Evolutionary conservation across 2,797 vertebrate species (phyloP).

Genomic region (Gephyroberyx darwinii): DNA sequence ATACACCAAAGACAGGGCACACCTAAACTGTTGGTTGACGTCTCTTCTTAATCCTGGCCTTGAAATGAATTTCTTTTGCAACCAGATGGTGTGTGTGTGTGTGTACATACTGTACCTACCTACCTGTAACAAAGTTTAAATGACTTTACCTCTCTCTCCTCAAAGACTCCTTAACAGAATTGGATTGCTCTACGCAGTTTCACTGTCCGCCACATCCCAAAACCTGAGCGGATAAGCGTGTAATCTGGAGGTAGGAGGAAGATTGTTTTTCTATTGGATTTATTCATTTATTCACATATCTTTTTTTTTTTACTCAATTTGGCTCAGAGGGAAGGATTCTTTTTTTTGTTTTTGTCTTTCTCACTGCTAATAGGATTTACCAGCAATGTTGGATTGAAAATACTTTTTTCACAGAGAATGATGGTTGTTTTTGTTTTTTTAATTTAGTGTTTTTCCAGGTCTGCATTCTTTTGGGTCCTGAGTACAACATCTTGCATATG

Average conservation of each 20-base stretch:
- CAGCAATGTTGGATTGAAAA: slow-evolving; percentile 5
- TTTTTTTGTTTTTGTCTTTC: slow-evolving; percentile 20
- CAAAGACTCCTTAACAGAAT: neutral
- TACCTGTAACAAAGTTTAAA: neutral
- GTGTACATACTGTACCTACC: too few species aligned
- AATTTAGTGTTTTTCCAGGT: slow-evolving; percentile 10
- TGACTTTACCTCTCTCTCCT: neutral
- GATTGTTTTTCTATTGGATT: slow-evolving; percentile 53
- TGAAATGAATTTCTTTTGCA: too few species aligned
- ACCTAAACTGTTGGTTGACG: too few species aligned
- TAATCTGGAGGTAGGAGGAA: slow-evolving; percentile 40
- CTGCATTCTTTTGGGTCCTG: slow-evolving; percentile 1
- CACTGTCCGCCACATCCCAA: slow-evolving; percentile 3
- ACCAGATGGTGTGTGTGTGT: too few species aligned
- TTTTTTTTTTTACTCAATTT: slow-evolving; percentile 35
- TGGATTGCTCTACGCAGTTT: slow-evolving; percentile 13
- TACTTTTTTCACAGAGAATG: slow-evolving; percentile 6
- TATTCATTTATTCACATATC: slow-evolving; percentile 50
- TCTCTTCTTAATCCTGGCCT: too few species aligned
- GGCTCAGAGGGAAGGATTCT: neutral
- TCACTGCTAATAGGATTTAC: slow-evolving; percentile 44
- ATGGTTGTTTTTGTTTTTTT: neutral
- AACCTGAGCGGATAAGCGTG: slow-evolving; percentile 34
- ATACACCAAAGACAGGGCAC: too few species aligned
- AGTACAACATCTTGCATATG: neutral